Evolutionary conservation across 2,888 invertebrate genomes (phyloP), one percentile per base, ranked within the genome.

Genomic region (Hetaerina titia): DNA sequence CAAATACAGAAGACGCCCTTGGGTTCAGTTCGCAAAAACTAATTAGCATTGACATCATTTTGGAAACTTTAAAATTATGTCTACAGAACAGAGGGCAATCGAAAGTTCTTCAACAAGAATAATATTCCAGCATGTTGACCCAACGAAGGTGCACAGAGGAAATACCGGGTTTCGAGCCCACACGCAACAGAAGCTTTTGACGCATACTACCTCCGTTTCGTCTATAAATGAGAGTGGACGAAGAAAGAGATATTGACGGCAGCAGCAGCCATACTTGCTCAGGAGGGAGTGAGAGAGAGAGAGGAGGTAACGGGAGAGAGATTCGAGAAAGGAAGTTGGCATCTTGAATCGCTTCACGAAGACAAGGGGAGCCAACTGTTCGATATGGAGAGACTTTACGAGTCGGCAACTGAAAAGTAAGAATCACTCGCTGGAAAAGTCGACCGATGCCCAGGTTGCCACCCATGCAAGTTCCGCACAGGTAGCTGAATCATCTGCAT

Each of bases 311-410:
- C 81, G 81, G 81, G 81, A 81, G 81, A 60, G 60, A 81, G 81
- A 81, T 81, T 81, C 81, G 13, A 81, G 81, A 81, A 81, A 81
- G 81, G 81, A 81, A 81, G 81, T 81, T 81, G 81, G 25, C 81
- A 81, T 81, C 81, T 81, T 31, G 31, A 81, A 81, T 81, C 81
- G 81, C 25, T 81, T 81, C 81, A 22, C 81, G 81, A 22, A 81
- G 81, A 25, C 13, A 81, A 81, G 81, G 81, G 81, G 81, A 81
- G 81, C 25, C 25, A 81, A 25, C 31, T 81, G 81, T 81, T 81
- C 81, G 81, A 81, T 81, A 81, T 81, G 81, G 81, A 81, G 31
- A 81, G 31, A 31, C 81, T 81, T 31, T 31, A 81, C 25, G 81
- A 81, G 81, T 4, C 31, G 31, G 81, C 81, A 81, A 81, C 31